Evolutionary conservation across 2,113 vertebrate species (phyloP), one percentile per base, ranked within the genome.

Genomic region (Mixornis gularis): DNA sequence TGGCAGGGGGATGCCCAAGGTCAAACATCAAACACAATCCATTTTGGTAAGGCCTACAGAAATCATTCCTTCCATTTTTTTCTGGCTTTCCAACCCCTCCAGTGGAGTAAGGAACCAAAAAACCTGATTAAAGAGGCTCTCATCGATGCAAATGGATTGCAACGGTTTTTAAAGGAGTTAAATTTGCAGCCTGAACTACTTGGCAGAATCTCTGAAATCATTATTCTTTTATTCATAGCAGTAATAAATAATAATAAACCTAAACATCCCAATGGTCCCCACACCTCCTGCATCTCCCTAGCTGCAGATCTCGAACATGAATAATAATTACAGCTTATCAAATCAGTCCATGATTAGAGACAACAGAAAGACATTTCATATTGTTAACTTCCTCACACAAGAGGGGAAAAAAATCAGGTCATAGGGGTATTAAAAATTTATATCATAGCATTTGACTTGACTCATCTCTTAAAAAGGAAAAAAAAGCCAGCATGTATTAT

Each of bases 191-290:
- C 69, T 55, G 30, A 79, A 49, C 51, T 55, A 12, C 68, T 79
- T 83, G 76, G 79, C 84, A 64, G 81, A 65, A 40, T 72, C 72
- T 69, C 48, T 29, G 79, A 80, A 56, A 64, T 91, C 53, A 48
- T 95, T 95, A 84, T 81, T 94, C 79, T 93, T 91, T 96, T 91
- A 94, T 93, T 95, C 93, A 71, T 36, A 63, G 56, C 53, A 29
- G 44, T 40, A 44, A 92, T 80, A 87, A 91, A 38, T 81, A 79
- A 78, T 56, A 88, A 80, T 48, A 92, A 84, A 49, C 36, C 52
- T 38, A 94, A 89, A 93, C 34, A 72, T 85, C 87, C 81, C 79
- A 52, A 12, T 64, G 79, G 70, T 62, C 58, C 84, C 79, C 65
- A 62, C 70, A 73, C 26, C 87, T 80, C 76, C 72, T 78, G 73